phyloP scores from a whole-genome alignment of 2,888 invertebrate genomes.

The Drepana falcataria region DNA sequence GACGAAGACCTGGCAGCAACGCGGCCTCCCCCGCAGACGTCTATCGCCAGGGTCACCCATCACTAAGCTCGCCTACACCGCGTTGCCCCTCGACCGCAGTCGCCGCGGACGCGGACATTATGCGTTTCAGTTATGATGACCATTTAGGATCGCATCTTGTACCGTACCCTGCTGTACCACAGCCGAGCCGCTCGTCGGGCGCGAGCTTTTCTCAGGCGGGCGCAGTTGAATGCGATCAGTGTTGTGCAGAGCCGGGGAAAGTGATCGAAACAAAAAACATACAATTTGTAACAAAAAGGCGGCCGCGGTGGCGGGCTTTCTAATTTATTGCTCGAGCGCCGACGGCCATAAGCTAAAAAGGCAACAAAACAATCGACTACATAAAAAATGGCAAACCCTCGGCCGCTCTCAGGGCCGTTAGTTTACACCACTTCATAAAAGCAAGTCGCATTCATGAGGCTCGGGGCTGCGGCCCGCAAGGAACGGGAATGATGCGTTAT shows the following conservation, averaged over 20 bases:
- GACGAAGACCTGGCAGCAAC: too few species aligned
- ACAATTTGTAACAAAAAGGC: slow-evolving; percentile 28
- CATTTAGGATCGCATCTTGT: too few species aligned
- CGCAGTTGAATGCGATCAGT: slow-evolving; percentile 28
- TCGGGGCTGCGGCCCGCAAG: too few species aligned
- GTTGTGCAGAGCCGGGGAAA: slow-evolving; percentile 46
- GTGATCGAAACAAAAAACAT: slow-evolving; percentile 39
- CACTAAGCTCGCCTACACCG: too few species aligned
- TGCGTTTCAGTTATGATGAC: too few species aligned
- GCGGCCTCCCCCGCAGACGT: too few species aligned
- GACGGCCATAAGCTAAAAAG: slow-evolving; percentile 30
- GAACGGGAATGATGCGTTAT: too few species aligned
- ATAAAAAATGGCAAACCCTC: slow-evolving; percentile 38
- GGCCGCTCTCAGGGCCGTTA: background rate
- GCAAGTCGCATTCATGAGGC: slow-evolving; percentile 11
- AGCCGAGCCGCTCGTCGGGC: background rate
- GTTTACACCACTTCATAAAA: slow-evolving; percentile 5
- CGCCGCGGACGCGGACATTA: too few species aligned
- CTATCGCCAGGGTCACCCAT: too few species aligned
- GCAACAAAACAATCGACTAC: slow-evolving; percentile 38
- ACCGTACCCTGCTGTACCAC: too few species aligned
- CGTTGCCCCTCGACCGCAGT: too few species aligned
- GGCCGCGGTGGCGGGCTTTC: slow-evolving; percentile 41
- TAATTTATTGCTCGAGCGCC: slow-evolving; percentile 52
- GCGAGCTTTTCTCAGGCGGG: slow-evolving; percentile 19